Evolutionary conservation across 1,140 invertebrate genomes (phyloP), one percentile per base, ranked within the genome.

Genomic region (Dendroctonus valens): DNA sequence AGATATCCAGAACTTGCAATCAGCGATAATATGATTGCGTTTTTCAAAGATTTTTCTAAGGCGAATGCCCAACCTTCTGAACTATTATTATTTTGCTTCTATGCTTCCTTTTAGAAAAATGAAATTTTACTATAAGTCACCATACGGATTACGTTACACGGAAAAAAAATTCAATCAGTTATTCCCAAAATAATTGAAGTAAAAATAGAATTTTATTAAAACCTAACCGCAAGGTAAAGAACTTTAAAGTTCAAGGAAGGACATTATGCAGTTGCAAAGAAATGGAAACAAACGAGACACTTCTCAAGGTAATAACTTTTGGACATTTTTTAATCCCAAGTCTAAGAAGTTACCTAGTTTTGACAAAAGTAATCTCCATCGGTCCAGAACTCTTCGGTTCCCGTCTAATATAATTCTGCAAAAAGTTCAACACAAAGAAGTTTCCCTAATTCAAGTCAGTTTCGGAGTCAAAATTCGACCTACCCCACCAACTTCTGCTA

Each of bases 391-490:
- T 59, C n/a, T 59, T 65, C 7, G 26, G 46, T 7, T n/a, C 15
- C 46, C 63, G 44, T n/a, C 39, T 53, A 59, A 50, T 51, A 50
- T 60, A 63, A 58, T 65, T 58, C 44, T 15, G 55, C 63, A 58
- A 65, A 65, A 65, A 65, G 63, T 65, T 65, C 42, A 59, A 51
- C 63, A 65, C 42, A 65, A 65, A 65, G 69, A 74, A 74, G 55
- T 74, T 73, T 72, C 67, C 66, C 73, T 74, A 74, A 75, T 75
- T 74, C 73, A 60, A 71, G 73, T 72, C 65, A 66, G 65, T 61
- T 54, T 12, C 26, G 54, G 62, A 65, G 46, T 60, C 67, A 69
- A 69, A 72, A 70, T 70, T 68, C 69, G 74, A 76, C 74, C 74
- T 76, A 76, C 74, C 73, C 68, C 69, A 76, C 69, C 57, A 76